Evolutionary conservation across 2,888 invertebrate species (phyloP), one percentile per base, ranked within the genome.

Genomic region (Electrophaes corylata): DNA sequence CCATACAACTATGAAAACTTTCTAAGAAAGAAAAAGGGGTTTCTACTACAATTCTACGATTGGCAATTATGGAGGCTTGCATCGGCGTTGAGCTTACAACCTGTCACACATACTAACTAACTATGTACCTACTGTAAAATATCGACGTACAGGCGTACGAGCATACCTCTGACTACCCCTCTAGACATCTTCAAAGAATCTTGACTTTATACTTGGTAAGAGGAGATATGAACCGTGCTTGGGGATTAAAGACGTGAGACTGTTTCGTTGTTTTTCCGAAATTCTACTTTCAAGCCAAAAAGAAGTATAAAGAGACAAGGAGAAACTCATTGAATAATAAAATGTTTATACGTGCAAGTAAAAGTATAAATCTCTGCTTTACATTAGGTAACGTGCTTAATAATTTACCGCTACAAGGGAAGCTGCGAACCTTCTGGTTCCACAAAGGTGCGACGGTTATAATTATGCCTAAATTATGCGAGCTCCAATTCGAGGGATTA

Each of bases 371-470:
- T 52, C 51, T 57, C 43, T 43, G 57, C 37, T 37, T 35, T 51
- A 47, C 43, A 43, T 57, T 52, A 57, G 41, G 51, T 43, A 51
- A 47, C 37, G 43, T 51, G 51, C 43, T 57, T 50, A 47, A 47
- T 57, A 57, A 57, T 51, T 35, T 52, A 57, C 41, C 20, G 35
- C 2, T 57, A 50, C 40, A 57, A 50, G 51, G 43, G 46, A 43
- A 47, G 41, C 50, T 51, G 39, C n/a, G 41, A 51, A 47, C 41
- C 41, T 51, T 41, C 47, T 35, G 46, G 35, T 43, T 41, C 12
- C 45, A 54, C 46, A 53, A 62, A 60, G 60, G 54, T 56, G 52
- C 48, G 53, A 49, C 54, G 53, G 40, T 51, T 62, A 51, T 68
- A 60, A 64, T 61, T 56, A 56, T 41, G 35, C 54, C 19, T 54